Conservation (phyloP, 1,140 invertebrate species). For the Glossosoma conforme region DNA sequence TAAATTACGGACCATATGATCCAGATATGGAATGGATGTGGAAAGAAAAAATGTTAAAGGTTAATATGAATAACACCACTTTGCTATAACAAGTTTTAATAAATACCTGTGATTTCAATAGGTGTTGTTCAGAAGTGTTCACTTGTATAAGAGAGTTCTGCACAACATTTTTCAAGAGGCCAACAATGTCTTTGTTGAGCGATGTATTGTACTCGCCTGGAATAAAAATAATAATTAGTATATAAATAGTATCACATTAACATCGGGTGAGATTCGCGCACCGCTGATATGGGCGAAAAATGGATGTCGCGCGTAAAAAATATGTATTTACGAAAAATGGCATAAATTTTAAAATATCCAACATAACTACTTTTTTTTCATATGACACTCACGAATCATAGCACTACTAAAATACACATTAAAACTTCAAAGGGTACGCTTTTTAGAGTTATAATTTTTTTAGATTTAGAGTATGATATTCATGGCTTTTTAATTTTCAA, state of each 20-base stretch:
- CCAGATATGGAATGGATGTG: background rate
- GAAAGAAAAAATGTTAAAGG: background rate
- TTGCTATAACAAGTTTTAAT: background rate
- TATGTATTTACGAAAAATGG: too few relatives aligned
- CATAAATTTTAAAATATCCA: too few relatives aligned
- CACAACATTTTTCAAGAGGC: background rate
- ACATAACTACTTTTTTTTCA: too few relatives aligned
- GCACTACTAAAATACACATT: too few relatives aligned
- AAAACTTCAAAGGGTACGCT: too few relatives aligned
- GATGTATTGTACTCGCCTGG: background rate
- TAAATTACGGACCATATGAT: background rate
- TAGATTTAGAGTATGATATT: background rate
- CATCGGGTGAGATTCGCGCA: too few relatives aligned
- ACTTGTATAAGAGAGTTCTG: background rate
- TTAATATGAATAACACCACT: background rate
- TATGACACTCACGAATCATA: too few relatives aligned
- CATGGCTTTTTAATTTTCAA: too few relatives aligned
- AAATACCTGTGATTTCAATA: conserved; percentile 1
- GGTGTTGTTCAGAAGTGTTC: background rate
- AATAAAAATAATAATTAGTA: background rate
- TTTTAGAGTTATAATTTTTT: background rate
- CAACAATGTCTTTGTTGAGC: background rate
- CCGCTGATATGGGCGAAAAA: too few relatives aligned
- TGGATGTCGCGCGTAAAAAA: too few relatives aligned
- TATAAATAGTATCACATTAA: too few relatives aligned